Conservation (phyloP, 2,113 vertebrate species). For the Phaetusa simplex region DNA sequence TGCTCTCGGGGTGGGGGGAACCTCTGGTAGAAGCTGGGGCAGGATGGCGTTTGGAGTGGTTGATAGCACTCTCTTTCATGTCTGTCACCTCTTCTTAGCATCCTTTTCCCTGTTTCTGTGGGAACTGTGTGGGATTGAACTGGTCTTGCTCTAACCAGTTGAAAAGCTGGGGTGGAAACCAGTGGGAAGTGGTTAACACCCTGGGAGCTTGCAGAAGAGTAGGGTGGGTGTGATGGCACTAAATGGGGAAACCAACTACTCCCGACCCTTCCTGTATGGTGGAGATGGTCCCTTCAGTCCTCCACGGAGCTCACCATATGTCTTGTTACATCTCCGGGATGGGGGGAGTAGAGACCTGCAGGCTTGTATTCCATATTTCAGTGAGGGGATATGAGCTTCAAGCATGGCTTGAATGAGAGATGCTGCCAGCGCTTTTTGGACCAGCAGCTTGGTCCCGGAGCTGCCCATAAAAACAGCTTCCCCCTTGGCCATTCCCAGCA, state of each 20-base stretch:
- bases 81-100: neutral
- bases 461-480: neutral
- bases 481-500: neutral
- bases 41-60: neutral
- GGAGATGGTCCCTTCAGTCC: neutral
- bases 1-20: too few relatives aligned
- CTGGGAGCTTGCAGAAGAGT: neutral
- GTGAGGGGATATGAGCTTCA: neutral
- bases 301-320: neutral
- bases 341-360: neutral
- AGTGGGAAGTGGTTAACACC: neutral
- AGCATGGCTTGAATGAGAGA: neutral
- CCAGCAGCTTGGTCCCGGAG: neutral
- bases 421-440: neutral
- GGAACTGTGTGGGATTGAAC: neutral
- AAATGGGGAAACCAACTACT: neutral
- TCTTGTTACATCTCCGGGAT: neutral
- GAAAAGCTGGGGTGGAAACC: neutral
- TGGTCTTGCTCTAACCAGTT: neutral
- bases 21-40: neutral
- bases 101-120: neutral
- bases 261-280: rapidly evolving
- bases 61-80: neutral
- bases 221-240: neutral
- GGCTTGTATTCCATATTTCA: rapidly evolving